Evolutionary conservation across 2,113 vertebrate species (phyloP), one percentile per base, ranked within the genome.

Genomic region (Perccottus glenii): DNA sequence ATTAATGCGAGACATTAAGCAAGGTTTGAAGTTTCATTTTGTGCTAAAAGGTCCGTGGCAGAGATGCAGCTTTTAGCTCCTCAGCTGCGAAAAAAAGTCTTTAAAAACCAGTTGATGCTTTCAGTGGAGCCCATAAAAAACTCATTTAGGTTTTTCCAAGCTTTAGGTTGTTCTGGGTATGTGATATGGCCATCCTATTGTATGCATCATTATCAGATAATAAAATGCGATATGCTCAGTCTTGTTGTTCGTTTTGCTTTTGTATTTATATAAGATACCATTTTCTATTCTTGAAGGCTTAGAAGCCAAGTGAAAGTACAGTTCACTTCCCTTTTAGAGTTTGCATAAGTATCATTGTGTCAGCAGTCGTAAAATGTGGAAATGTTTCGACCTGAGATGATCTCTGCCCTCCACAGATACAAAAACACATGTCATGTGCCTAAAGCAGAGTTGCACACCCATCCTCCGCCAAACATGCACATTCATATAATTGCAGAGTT

Each of bases 1-100:
- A 78, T 86, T 87, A 73, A 74, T 73, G 62, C 48, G 67, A 74
- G 78, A 70, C 81, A 85, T 87, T 86, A 82, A 62, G 77, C 67
- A 81, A 85, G 76, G 64, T 77, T 83, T 82, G 65, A 82, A 63
- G 62, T 79, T 73, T 62, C 43, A 69, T 75, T 85, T 79, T 70
- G 71, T 73, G 82, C 59, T 83, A 75, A 84, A 60, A 65, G 75
- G 57, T 66, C 59, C 51, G 43, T 82, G 80, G 61, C 57, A 60
- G 68, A 45, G 60, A 53, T 42, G 44, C 11, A 35, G 73, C 53
- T 57, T 75, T 68, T 53, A 74, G 62, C 60, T 80, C 46, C 64
- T 2, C 8, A 62, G 67, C 16, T 67, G 49, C 27, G 52, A 63
- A 48, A 58, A 16, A 62, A 80, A 66, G 67, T 69, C 56, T 70